phyloP scores from a whole-genome alignment of 2,888 invertebrate genomes.

The Clunio marinus region DNA sequence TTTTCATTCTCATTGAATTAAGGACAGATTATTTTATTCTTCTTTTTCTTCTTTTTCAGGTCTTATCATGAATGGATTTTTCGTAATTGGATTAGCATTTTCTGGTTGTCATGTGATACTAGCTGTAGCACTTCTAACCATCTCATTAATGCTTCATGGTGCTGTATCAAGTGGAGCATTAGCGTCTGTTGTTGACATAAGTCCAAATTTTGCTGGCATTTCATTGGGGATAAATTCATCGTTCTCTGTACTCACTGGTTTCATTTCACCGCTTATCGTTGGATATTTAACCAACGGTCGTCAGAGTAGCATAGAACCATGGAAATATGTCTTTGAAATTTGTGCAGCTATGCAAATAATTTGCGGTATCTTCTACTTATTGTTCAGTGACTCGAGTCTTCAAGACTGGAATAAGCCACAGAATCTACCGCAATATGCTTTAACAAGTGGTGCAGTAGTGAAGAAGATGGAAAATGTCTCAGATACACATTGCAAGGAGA shows the following conservation, averaged over 20 bases:
- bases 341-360: slow-evolving; percentile 54
- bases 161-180: slow-evolving; percentile 64
- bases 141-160: slow-evolving; percentile 62
- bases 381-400: slow-evolving; percentile 57
- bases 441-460: neutral
- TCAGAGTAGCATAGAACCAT: slow-evolving; percentile 56
- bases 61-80: slow-evolving; percentile 58
- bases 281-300: slow-evolving; percentile 60
- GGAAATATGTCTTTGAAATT: slow-evolving; percentile 60
- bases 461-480: too few relatives aligned
- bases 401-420: slow-evolving; percentile 56
- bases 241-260: slow-evolving; percentile 57
- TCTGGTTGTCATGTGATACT: slow-evolving; percentile 59
- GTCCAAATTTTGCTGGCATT: slow-evolving; percentile 59
- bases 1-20: neutral
- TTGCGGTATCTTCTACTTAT: slow-evolving; percentile 54
- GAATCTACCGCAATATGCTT: slow-evolving; percentile 9
- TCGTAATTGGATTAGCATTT: slow-evolving; percentile 59
- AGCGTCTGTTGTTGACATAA: slow-evolving; percentile 63
- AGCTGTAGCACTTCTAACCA: slow-evolving; percentile 58
- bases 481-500: neutral
- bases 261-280: slow-evolving; percentile 53
- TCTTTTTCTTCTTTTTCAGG: slow-evolving; percentile 45
- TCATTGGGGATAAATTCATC: slow-evolving; percentile 56
- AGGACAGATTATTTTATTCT: neutral